Base-by-base conservation (phyloP, 2,113 vertebrate genomes). In the Probosciger aterrimus region DNA sequence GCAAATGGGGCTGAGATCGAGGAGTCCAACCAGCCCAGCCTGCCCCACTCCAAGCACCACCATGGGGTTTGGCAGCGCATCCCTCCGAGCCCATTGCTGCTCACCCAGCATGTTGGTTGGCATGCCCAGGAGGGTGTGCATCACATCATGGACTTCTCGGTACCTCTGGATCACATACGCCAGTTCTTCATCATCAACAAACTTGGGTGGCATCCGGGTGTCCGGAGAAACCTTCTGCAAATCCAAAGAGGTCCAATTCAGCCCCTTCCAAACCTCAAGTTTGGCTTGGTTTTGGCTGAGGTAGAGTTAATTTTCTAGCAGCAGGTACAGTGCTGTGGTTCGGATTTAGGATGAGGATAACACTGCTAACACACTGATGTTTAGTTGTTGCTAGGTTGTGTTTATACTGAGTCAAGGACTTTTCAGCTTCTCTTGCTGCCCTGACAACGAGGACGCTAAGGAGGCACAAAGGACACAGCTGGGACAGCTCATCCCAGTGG, bases 101-200 rank as follows among this genome's bases (percentile, higher is more conserved):
- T 98, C 95, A 99, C 99, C 99, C 13, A 99, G 97, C 98, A 99
- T 99, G 96, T 99, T 99, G 59, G 99, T 99, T 41, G 99, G 99
- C 99, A 99, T 99, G 25, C 98, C 98, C 74, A 99, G 98, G 57
- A 99, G 96, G 1, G 99, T 99, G 96, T 99, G 99, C 93, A 99
- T 93, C 87, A 99, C 92, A 86, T 99, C 99, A 0, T 99, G 99
- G 13, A 99, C 98, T 52, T 99, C 99, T 35, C 99, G 97, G 96
- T 99, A 99, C 73, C 99, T 96, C 97, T 99, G 99, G 97, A 99
- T 99, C 70, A 99, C 98, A 0, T 99, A 99, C 0, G 99, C 99
- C 12, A 99, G 96, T 82, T 99, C 99, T 86, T 99, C 99, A 2
- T 99, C 95, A 10, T 99, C 99, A 41, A 99, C 98, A 37, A 99